Conservation (phyloP, 2,113 vertebrate genomes). For the Eublepharis macularius region DNA sequence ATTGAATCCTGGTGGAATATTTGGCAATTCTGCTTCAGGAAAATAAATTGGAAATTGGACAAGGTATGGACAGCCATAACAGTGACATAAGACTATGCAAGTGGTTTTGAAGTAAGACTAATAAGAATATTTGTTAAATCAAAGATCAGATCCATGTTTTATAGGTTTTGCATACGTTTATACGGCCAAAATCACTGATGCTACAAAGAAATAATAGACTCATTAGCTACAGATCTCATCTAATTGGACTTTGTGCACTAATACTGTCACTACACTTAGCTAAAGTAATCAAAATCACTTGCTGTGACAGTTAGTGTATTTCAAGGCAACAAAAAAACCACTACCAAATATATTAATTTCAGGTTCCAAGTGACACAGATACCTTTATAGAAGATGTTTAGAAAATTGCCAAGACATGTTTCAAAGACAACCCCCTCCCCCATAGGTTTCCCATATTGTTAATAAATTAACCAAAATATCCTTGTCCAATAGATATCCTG, state of each 20-base stretch:
- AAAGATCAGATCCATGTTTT: neutral
- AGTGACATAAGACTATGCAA: neutral
- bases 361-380: slow-evolving; percentile 5
- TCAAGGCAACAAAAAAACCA: slow-evolving; percentile 23
- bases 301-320: slow-evolving; percentile 10
- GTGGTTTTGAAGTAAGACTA: neutral
- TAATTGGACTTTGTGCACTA: slow-evolving; percentile 11
- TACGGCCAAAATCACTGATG: neutral
- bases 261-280: neutral
- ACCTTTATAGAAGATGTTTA: neutral
- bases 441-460: neutral
- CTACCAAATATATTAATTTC: slow-evolving; percentile 14
- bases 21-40: neutral
- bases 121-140: neutral
- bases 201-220: neutral
- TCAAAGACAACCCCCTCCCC: neutral
- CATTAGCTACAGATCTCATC: neutral
- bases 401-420: neutral
- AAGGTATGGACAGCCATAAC: too few relatives aligned
- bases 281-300: slow-evolving; percentile 6
- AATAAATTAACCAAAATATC: slow-evolving; percentile 13
- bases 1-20: neutral
- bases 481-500: neutral
- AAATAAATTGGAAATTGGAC: neutral
- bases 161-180: neutral